These are phyloP conservation scores for Girardinichthys multiradiatus DNA, from an alignment of 2,113 vertebrate species.

Conservation along the genomic window DNA sequence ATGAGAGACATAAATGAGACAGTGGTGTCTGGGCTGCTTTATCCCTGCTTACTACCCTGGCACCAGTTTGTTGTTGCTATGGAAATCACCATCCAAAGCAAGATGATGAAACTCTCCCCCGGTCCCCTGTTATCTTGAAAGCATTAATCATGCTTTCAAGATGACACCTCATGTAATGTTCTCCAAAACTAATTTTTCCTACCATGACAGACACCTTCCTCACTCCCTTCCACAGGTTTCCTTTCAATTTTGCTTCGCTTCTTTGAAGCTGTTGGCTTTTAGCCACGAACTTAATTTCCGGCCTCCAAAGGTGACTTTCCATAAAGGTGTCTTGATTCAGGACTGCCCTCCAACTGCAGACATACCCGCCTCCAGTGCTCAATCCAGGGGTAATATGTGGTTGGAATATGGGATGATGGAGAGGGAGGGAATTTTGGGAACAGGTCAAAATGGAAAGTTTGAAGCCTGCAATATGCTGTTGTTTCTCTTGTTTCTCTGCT, in stretches of 20 bases:
- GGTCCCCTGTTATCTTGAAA: neutral
- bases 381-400: constrained; percentile 17
- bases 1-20: constrained; percentile 26
- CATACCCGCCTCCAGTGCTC: constrained; percentile 11
- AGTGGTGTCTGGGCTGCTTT: constrained; percentile 38
- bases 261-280: constrained; percentile 49
- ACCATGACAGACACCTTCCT: constrained; percentile 41
- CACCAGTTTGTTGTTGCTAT: constrained; percentile 40
- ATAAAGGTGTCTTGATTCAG: constrained; percentile 46
- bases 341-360: constrained; percentile 18
- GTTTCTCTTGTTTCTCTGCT: too few relatives aligned
- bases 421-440: neutral
- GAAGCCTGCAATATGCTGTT: too few relatives aligned
- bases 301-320: constrained; percentile 48
- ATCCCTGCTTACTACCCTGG: constrained; percentile 32
- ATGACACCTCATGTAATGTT: constrained; percentile 27
- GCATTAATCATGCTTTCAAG: constrained; percentile 54
- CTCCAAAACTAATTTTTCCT: constrained; percentile 44
- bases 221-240: constrained; percentile 49
- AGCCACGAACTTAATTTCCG: constrained; percentile 48
- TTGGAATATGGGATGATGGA: neutral
- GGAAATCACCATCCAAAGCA: constrained; percentile 49
- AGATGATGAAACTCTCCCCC: constrained; percentile 25
- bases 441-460: neutral
- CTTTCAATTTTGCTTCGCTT: constrained; percentile 40